Evolutionary conservation across 2,888 invertebrate genomes (phyloP), one percentile per base, ranked within the genome.

Genomic region (Tortrix viridana): DNA sequence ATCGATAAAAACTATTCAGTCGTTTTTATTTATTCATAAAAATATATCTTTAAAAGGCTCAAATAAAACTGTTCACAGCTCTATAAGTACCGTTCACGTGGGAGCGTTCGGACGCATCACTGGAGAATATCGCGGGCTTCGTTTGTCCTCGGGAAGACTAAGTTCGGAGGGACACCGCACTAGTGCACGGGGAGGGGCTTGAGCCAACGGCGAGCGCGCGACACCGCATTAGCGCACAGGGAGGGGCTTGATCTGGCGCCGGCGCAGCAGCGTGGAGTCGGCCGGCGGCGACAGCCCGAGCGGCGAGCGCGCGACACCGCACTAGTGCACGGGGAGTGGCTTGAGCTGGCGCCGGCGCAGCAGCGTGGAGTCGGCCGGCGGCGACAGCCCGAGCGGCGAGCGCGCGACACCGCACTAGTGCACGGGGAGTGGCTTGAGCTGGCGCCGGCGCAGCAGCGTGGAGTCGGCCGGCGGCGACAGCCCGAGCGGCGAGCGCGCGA

Each of bases 381-480:
- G 6, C 26, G 6, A 6, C 26, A 6, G 26, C 26, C 6, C 4
- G 26, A 26, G 26, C 26, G 26, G 5, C 26, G 26, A 26, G 5
- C 4, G 26, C 26, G 6, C n/a, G n/a, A n/a, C n/a, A n/a, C 1
- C 55, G 56, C 49, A 72, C 80, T 86, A 88, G 77, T 88, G 89
- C 67, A 87, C 89, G 64, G 83, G 81, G 64, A 81, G 80, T 50
- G 81, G 79, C 65, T 80, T 77, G 84, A 68, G 95, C 94, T 93
- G 93, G 65, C 97, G 95, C 49, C 98, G 95, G 79, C 96, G 96
- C 92, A 97, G 94, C 73, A 98, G 92, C 71, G 95, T 93, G 71
- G 97, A 97, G 86, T 97, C 97, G 74, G 95, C 95, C 48, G 98
- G 97, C 56, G 97, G 97, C 66, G 97, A 97, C 64, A 98, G 93